A percentile compares a stretch with the other conserved stretches of the same genome.
Evolutionary conservation across 92 coral and sea anemone species (phyloP).

Genomic region (Zoanthus solanderi): DNA sequence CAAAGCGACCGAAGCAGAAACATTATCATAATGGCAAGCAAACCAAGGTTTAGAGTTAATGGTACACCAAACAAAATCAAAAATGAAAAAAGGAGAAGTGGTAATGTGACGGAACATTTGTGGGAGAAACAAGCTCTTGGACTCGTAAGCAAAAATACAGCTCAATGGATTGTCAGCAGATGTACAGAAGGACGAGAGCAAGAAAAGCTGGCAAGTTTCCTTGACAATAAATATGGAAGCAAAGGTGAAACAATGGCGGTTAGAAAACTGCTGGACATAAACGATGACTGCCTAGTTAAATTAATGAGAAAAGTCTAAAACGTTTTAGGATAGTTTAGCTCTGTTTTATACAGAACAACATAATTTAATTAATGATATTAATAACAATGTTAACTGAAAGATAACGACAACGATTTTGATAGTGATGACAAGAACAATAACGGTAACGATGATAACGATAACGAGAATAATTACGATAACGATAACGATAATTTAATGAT

Average conservation of each 20-base stretch:
- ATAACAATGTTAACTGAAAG: no score
- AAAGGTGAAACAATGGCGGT: constrained; percentile 66
- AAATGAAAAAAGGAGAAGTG: neutral
- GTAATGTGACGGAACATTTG: constrained; percentile 55
- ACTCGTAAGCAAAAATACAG: constrained; percentile 77
- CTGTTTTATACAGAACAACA: neutral
- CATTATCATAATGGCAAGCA: constrained; percentile 5
- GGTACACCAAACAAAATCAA: neutral
- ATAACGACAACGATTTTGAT: no score
- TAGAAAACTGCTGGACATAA: constrained; percentile 64
- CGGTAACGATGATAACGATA: no score
- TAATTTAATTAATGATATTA: no score
- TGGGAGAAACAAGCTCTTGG: constrained; percentile 84
- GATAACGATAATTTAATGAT: no score
- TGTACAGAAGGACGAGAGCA: constrained; percentile 75
- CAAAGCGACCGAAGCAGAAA: neutral
- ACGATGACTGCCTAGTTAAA: constrained; percentile 75
- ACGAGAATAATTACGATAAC: no score
- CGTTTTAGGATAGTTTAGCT: neutral
- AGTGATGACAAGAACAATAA: no score
- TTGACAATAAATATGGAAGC: constrained; percentile 70
- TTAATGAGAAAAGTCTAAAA: neutral
- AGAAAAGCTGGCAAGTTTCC: constrained; percentile 57
- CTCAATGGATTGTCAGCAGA: constrained; percentile 88
- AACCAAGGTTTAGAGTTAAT: neutral